These are phyloP conservation scores for Nematolebias whitei DNA, from an alignment of 2,113 vertebrate genomes.

Conservation along the genomic window DNA sequence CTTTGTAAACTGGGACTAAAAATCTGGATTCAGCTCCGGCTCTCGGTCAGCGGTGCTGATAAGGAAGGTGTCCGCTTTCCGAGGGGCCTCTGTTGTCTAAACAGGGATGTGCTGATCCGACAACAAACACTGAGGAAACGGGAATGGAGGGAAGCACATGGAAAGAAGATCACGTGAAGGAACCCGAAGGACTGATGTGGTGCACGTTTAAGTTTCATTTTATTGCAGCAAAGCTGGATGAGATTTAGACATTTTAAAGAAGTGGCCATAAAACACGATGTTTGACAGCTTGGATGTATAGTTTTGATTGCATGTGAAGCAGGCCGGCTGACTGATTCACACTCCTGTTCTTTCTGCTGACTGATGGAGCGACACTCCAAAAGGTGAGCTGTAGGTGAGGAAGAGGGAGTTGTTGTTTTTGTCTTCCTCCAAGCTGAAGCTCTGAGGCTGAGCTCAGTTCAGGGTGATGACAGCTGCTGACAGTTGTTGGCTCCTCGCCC, in stretches of 20 bases:
- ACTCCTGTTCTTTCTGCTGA: constrained; percentile 43
- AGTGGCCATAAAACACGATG: not conserved
- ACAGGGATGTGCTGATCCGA: constrained; percentile 64
- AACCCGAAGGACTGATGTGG: not conserved
- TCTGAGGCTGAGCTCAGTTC: constrained; percentile 62
- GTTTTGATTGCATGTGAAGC: constrained; percentile 6
- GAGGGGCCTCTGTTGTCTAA: constrained; percentile 65
- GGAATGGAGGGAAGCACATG: constrained; percentile 23
- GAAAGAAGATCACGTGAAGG: not conserved
- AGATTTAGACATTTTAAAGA: not conserved
- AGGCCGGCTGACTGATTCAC: constrained; percentile 36
- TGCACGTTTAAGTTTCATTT: not conserved
- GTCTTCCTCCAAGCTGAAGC: constrained; percentile 3
- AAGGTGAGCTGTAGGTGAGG: constrained; percentile 65
- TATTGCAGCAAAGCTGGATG: not conserved
- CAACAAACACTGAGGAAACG: constrained; percentile 48
- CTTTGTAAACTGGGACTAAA: constrained; percentile 17
- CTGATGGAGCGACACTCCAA: constrained; percentile 67
- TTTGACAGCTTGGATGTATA: constrained; percentile 13
- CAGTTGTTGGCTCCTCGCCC: constrained; percentile 62
- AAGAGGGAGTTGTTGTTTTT: constrained; percentile 45
- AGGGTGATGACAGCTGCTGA: constrained; percentile 74
- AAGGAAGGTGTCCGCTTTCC: constrained; percentile 56
- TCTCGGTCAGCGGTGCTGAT: constrained; percentile 37
- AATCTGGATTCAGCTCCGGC: constrained; percentile 16